These are phyloP conservation scores for Leptocoma aspasia DNA, from an alignment of 2,113 vertebrate species.

Conservation along the genomic window DNA sequence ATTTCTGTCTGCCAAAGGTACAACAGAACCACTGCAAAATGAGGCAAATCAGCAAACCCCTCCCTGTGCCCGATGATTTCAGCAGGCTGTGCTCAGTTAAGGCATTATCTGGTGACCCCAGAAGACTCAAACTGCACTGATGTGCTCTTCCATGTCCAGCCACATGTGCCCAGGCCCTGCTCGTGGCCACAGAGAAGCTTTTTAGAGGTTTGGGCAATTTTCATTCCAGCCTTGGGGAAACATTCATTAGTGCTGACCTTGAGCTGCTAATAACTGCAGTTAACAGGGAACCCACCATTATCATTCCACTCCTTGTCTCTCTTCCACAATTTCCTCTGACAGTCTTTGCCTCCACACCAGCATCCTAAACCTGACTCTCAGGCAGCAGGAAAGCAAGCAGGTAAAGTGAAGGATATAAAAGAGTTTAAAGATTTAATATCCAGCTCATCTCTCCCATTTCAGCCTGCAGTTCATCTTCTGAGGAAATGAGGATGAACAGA, in stretches of 20 bases:
- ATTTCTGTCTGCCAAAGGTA: background rate
- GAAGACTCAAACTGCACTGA: background rate
- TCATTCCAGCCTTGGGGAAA: background rate
- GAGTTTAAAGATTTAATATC: background rate
- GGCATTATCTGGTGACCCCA: background rate
- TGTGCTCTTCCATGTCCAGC: background rate
- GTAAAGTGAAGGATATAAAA: background rate
- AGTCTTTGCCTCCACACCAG: background rate
- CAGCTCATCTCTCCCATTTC: background rate
- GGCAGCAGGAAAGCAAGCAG: background rate
- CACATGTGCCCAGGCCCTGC: fast-evolving
- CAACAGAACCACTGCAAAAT: background rate
- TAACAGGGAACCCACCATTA: background rate
- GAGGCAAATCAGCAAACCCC: background rate
- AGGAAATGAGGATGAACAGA: background rate
- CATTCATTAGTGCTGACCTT: background rate
- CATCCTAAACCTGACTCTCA: background rate
- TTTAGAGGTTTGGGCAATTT: background rate
- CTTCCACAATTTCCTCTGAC: background rate
- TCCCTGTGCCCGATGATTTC: fast-evolving
- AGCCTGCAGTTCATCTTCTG: background rate
- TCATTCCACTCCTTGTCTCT: background rate
- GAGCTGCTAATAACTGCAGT: background rate
- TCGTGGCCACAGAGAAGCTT: background rate
- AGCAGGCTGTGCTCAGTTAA: background rate